Evolutionary conservation across 2,888 invertebrate species (phyloP).

Genomic region (Rhingia rostrata): DNA sequence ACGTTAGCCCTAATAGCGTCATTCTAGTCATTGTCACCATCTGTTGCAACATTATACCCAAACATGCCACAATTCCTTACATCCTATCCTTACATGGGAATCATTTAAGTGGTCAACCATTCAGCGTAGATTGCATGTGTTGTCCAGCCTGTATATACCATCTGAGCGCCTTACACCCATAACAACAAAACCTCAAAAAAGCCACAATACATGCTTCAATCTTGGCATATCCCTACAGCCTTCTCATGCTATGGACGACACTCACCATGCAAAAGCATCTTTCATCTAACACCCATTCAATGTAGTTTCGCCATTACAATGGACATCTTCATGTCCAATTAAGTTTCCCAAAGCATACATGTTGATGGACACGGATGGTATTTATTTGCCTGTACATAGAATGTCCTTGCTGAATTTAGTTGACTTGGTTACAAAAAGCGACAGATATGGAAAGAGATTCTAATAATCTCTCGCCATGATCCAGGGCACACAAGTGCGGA

Average conservation of each 20-base stretch:
- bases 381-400: constrained; percentile 58
- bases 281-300: constrained; percentile 62
- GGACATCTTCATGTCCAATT: constrained; percentile 72
- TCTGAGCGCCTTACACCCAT: constrained; percentile 19
- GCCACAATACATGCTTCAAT: constrained; percentile 69
- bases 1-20: constrained; percentile 17
- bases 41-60: constrained; percentile 64
- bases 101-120: constrained; percentile 67
- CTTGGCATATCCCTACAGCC: constrained; percentile 38
- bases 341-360: constrained; percentile 58
- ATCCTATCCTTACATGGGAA: not conserved
- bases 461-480: constrained; percentile 64
- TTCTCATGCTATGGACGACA: not conserved
- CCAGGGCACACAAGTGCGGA: constrained; percentile 27
- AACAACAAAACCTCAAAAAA: constrained; percentile 69
- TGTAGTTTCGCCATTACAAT: constrained; percentile 42
- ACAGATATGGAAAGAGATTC: constrained; percentile 27
- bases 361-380: constrained; percentile 71
- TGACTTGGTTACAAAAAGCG: constrained; percentile 32
- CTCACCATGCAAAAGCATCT: constrained; percentile 36
- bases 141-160: constrained; percentile 16
- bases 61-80: constrained; percentile 11
- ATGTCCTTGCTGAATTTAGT: constrained; percentile 49
- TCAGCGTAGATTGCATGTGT: constrained; percentile 47
- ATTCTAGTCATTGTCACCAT: constrained; percentile 50